These are phyloP conservation scores for Alligator sinensis DNA, from an alignment of 2,113 vertebrate species.

Conservation along the genomic window DNA sequence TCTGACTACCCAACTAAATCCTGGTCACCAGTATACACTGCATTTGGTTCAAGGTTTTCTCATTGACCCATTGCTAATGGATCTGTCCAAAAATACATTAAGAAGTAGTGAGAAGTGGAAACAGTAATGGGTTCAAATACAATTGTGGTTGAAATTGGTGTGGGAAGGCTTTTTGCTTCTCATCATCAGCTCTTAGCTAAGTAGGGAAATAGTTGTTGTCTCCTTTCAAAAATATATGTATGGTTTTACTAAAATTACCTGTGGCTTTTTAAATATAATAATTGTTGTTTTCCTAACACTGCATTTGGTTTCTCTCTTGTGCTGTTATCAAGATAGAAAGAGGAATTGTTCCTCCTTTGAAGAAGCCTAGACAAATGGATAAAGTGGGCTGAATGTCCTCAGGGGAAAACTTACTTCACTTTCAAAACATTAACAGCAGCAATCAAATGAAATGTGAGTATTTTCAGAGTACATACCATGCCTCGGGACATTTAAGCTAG, in stretches of 20 bases:
- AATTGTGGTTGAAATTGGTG: background rate
- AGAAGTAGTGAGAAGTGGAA: background rate
- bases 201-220: conserved; percentile 30
- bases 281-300: conserved; percentile 13
- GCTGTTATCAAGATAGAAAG: conserved; percentile 56
- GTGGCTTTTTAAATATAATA: conserved; percentile 48
- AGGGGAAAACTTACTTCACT: conserved; percentile 74
- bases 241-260: conserved; percentile 44
- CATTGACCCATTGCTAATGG: background rate
- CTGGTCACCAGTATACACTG: background rate
- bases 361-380: conserved; percentile 72
- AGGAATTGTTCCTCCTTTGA: conserved; percentile 62
- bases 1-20: background rate
- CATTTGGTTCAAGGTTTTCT: background rate
- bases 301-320: conserved; percentile 44
- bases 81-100: background rate
- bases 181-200: background rate
- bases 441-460: conserved; percentile 80
- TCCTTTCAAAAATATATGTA: conserved; percentile 43
- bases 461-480: conserved; percentile 78
- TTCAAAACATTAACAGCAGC: conserved; percentile 80
- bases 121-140: background rate
- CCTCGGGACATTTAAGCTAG: conserved; percentile 76
- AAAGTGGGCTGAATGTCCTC: conserved; percentile 64
- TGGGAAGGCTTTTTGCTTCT: background rate